phyloP scores from a whole-genome alignment of 1,140 invertebrate species.

The Pseudomyrmex cubaensis region DNA sequence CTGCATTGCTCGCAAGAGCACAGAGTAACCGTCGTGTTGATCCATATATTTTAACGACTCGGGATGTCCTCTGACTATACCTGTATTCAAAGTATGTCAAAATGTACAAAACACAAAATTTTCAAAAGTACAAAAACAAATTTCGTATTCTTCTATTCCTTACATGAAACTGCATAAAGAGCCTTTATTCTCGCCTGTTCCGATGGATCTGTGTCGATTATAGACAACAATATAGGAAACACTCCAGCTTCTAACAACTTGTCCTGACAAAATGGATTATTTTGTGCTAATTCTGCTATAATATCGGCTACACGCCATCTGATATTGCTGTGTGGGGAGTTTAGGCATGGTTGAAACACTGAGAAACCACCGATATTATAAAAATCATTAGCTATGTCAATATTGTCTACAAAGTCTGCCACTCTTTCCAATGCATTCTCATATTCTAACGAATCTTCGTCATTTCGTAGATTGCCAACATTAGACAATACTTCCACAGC shows the following conservation, averaged over 20 bases:
- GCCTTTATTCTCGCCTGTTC: constrained; percentile 88
- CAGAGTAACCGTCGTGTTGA: constrained; percentile 87
- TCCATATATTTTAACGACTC: constrained; percentile 87
- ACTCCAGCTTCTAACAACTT: constrained; percentile 87
- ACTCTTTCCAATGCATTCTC: constrained; percentile 87
- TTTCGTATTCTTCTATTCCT: constrained; percentile 70
- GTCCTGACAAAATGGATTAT: constrained; percentile 91
- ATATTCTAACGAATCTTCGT: constrained; percentile 86
- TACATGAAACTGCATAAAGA: constrained; percentile 91
- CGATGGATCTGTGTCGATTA: constrained; percentile 87
- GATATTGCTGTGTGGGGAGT: constrained; percentile 87
- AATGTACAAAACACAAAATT: constrained; percentile 2
- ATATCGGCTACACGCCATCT: constrained; percentile 88
- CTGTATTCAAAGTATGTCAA: constrained; percentile 78
- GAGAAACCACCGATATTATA: constrained; percentile 92
- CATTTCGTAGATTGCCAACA: constrained; percentile 83
- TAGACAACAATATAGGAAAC: constrained; percentile 88
- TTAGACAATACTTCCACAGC: constrained; percentile 87
- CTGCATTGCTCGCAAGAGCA: constrained; percentile 87
- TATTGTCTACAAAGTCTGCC: constrained; percentile 88
- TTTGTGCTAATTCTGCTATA: constrained; percentile 91
- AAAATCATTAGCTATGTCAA: constrained; percentile 92
- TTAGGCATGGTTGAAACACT: constrained; percentile 88
- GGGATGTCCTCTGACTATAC: constrained; percentile 87
- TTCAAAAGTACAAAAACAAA: background rate